Percentiles rank a stretch among this genome's conserved stretches.
These are phyloP conservation scores for Sphinx pinastri DNA, from an alignment of 2,888 invertebrate genomes.

Conservation along the genomic window DNA sequence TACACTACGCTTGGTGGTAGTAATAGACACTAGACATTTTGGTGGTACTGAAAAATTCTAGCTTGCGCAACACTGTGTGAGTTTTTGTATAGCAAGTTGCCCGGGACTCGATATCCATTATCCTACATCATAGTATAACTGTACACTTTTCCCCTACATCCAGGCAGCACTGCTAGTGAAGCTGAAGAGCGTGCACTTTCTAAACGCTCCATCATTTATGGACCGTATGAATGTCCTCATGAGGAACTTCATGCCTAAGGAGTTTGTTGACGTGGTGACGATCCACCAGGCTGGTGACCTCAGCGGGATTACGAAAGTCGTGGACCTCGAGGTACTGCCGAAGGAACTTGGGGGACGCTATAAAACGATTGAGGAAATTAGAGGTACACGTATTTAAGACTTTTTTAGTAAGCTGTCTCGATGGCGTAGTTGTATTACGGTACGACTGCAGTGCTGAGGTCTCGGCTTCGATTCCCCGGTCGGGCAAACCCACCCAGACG, in stretches of 20 bases:
- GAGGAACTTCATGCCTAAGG: slow-evolving; percentile 88
- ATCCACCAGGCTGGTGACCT: slow-evolving; percentile 79
- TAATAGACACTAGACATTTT: too few species aligned
- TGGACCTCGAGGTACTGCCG: slow-evolving; percentile 19
- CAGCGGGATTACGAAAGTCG: neutral
- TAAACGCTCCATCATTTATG: slow-evolving; percentile 86
- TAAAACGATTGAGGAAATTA: slow-evolving; percentile 53
- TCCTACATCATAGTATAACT: too few species aligned
- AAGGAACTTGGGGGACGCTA: slow-evolving; percentile 74
- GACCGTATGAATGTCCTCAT: slow-evolving; percentile 86
- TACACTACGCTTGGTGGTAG: too few species aligned
- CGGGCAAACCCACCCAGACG: too few species aligned
- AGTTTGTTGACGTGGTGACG: slow-evolving; percentile 73
- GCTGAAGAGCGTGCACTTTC: slow-evolving; percentile 86
- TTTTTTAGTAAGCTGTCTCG: too few species aligned
- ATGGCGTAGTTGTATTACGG: too few species aligned
- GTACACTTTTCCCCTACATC: slow-evolving; percentile 38
- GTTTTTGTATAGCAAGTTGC: too few species aligned
- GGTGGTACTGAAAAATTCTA: too few species aligned
- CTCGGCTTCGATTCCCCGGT: too few species aligned
- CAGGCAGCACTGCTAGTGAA: slow-evolving; percentile 83
- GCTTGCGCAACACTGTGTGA: too few species aligned
- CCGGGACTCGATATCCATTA: too few species aligned
- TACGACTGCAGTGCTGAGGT: too few species aligned
- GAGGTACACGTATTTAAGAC: slow-evolving; percentile 4